A percentile compares a stretch with the other conserved stretches of the same genome.
phyloP scores from a whole-genome alignment of 2,113 vertebrate genomes.

The Alces alces region DNA sequence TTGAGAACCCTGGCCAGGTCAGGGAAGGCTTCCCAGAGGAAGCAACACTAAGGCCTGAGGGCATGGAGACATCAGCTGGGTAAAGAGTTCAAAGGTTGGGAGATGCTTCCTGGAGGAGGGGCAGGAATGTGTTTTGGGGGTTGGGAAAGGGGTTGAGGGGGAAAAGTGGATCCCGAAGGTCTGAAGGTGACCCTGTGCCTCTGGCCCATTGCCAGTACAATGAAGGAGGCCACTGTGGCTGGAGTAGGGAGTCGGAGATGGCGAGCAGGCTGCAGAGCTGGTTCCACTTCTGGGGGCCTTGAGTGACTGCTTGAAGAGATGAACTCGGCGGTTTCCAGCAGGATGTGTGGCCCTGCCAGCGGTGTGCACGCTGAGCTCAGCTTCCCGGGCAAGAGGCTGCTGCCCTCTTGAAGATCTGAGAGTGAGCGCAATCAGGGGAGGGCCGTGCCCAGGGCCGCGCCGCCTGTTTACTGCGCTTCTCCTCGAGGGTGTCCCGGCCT shows the following conservation, averaged over 20 bases:
- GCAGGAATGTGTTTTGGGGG: background rate
- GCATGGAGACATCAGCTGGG: background rate
- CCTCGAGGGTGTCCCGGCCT: background rate
- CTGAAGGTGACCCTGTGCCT: background rate
- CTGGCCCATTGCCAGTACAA: background rate
- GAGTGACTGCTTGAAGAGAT: background rate
- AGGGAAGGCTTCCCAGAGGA: background rate
- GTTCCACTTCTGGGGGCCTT: background rate
- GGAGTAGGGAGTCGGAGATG: background rate
- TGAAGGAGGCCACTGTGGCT: background rate
- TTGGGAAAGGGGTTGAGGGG: background rate
- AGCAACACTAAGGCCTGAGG: background rate
- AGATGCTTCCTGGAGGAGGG: background rate
- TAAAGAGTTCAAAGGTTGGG: background rate
- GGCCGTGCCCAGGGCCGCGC: background rate
- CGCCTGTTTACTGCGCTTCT: background rate
- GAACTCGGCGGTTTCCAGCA: background rate
- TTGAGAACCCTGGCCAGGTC: background rate
- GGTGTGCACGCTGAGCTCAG: background rate
- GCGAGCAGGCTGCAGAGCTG: background rate
- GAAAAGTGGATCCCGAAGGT: background rate
- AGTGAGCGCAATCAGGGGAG: background rate
- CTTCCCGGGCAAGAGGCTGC: background rate
- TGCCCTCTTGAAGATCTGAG: background rate
- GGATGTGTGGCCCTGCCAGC: fast-evolving